Conservation (phyloP, 2,888 invertebrate genomes). For the Spilarctia lutea region DNA sequence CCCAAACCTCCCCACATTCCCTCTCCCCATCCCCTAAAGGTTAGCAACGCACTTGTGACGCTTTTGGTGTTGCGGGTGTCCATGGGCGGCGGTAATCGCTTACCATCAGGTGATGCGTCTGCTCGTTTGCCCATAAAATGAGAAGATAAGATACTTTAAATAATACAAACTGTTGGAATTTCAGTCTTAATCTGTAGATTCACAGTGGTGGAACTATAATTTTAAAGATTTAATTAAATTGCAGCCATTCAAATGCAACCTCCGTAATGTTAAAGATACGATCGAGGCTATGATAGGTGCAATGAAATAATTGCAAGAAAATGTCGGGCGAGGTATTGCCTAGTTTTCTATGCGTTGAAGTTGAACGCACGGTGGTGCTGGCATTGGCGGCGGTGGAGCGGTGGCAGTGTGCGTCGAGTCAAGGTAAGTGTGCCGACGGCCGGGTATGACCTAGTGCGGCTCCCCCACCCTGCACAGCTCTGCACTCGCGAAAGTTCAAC, state of each 20-base stretch:
- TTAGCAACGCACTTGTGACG: too few species aligned
- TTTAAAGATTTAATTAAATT: background rate
- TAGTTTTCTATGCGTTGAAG: constrained; percentile 77
- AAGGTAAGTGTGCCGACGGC: constrained; percentile 86
- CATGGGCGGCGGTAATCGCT: too few species aligned
- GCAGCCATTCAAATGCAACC: background rate
- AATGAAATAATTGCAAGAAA: constrained; percentile 61
- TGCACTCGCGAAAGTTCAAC: constrained; percentile 85
- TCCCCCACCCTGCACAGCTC: constrained; percentile 82
- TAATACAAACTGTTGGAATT: background rate
- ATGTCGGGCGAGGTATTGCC: constrained; percentile 66
- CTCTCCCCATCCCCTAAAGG: too few species aligned
- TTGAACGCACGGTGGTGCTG: constrained; percentile 60
- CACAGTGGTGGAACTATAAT: too few species aligned
- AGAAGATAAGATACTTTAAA: background rate
- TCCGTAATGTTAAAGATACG: background rate
- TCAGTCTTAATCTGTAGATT: background rate
- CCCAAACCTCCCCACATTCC: too few species aligned
- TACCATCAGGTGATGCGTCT: too few species aligned
- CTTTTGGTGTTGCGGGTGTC: too few species aligned
- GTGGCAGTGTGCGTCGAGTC: constrained; percentile 75
- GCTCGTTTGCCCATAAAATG: background rate
- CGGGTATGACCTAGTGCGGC: constrained; percentile 83
- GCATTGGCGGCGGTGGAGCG: constrained; percentile 54
- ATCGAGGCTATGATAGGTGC: constrained; percentile 48